Conservation (phyloP, 2,113 vertebrate genomes). For the Alethe diademata region DNA sequence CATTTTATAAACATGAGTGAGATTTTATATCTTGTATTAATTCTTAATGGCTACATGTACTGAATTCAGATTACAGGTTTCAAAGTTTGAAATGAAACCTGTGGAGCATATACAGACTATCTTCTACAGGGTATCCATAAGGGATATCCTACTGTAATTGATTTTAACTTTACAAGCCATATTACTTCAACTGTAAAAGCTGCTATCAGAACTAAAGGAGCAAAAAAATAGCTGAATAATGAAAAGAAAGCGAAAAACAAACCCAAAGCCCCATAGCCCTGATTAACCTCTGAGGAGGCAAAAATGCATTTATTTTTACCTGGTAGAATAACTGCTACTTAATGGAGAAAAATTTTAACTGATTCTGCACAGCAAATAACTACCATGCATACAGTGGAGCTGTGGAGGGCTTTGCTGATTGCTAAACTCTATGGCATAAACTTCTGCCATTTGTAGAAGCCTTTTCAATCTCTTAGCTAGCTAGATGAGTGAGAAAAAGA, state of each 20-base stretch:
- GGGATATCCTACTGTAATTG: background rate
- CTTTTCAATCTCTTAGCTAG: background rate
- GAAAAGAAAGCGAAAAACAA: background rate
- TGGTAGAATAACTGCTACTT: background rate
- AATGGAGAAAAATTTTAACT: background rate
- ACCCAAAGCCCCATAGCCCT: background rate
- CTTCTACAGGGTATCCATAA: background rate
- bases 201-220: constrained; percentile 2
- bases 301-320: background rate
- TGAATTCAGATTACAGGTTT: constrained; percentile 1
- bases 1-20: background rate
- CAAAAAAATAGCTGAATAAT: constrained; percentile 10
- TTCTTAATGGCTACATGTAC: constrained; percentile 2
- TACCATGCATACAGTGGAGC: background rate
- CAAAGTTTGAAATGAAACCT: background rate
- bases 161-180: constrained; percentile 40
- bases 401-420: background rate
- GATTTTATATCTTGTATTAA: constrained; percentile 16
- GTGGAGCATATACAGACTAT: background rate
- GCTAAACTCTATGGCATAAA: background rate
- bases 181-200: constrained; percentile 41
- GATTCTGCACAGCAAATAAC: background rate
- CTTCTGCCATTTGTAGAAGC: background rate
- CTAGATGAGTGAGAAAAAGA: background rate
- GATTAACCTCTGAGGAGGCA: background rate